A percentile compares a stretch with the other conserved stretches of the same genome.
These are phyloP conservation scores for Otus sunia DNA, from an alignment of 2,113 vertebrate species.

Conservation along the genomic window DNA sequence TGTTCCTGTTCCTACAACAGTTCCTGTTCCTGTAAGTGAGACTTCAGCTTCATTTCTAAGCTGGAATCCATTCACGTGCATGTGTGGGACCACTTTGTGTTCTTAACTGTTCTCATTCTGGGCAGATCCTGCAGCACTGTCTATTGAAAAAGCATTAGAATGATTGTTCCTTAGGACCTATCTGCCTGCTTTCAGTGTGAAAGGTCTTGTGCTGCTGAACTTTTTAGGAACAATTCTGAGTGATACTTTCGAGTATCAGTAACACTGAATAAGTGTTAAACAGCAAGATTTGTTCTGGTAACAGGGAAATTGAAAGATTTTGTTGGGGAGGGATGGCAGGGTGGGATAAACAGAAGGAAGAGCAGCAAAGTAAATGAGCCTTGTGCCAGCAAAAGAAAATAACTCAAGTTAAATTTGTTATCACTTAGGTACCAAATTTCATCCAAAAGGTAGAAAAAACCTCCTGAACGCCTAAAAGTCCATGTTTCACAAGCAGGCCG, in stretches of 20 bases:
- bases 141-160: background rate
- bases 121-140: background rate
- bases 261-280: background rate
- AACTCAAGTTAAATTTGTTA: background rate
- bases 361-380: background rate
- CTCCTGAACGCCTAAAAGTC: background rate
- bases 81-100: background rate
- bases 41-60: background rate
- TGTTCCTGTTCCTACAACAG: slow-evolving; percentile 83
- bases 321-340: background rate
- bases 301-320: background rate
- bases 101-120: background rate
- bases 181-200: background rate
- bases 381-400: background rate
- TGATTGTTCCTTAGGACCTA: background rate
- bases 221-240: background rate
- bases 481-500: background rate
- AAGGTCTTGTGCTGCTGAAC: background rate
- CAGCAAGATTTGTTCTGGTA: background rate
- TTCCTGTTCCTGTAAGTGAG: slow-evolving; percentile 92
- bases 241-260: background rate
- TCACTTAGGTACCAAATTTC: background rate
- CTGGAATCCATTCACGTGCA: background rate
- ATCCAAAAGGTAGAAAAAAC: background rate
- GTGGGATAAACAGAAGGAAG: background rate